Percentiles rank a stretch among this genome's conserved stretches.
Evolutionary conservation across 2,888 invertebrate genomes (phyloP).

Genomic region (Drosophila birchii): DNA sequence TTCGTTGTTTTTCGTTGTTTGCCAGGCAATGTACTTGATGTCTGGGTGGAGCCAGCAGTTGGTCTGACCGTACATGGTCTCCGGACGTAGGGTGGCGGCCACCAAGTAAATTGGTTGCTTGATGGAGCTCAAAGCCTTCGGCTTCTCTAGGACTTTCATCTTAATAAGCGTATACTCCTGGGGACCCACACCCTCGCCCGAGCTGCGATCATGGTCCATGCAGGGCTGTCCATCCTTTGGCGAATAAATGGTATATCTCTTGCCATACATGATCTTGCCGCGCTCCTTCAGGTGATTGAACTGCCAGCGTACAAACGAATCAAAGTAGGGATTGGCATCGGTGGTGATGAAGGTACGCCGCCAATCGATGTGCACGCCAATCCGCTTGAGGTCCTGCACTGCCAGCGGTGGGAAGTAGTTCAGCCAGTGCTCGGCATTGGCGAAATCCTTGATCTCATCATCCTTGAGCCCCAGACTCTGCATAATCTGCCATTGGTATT

Average conservation of each 20-base stretch:
- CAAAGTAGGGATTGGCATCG: constrained; percentile 98
- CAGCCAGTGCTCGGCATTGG: constrained; percentile 96
- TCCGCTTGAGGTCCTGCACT: constrained; percentile 92
- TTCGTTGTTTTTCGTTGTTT: constrained; percentile 88
- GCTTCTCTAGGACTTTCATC: constrained; percentile 90
- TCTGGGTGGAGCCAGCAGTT: constrained; percentile 99
- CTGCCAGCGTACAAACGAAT: constrained; percentile 99
- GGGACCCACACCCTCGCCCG: constrained; percentile 98
- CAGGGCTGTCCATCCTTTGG: constrained; percentile 99
- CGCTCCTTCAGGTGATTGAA: constrained; percentile 93
- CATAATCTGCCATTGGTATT: constrained; percentile 99
- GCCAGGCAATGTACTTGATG: constrained; percentile 95
- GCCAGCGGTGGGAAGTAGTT: constrained; percentile 97
- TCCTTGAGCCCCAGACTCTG: constrained; percentile 94
- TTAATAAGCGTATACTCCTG: constrained; percentile 99
- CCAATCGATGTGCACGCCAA: constrained; percentile 99
- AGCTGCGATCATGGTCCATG: constrained; percentile 99
- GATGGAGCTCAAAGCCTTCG: constrained; percentile 86
- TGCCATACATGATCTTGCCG: constrained; percentile 97
- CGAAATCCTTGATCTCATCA: constrained; percentile 96
- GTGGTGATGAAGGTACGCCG: constrained; percentile 99
- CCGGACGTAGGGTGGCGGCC: constrained; percentile 98
- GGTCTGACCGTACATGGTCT: constrained; percentile 99
- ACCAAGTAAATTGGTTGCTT: constrained; percentile 87
- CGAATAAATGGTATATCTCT: constrained; percentile 97